Evolutionary conservation across 2,113 vertebrate species (phyloP).

Genomic region (Lucifuga dentata): DNA sequence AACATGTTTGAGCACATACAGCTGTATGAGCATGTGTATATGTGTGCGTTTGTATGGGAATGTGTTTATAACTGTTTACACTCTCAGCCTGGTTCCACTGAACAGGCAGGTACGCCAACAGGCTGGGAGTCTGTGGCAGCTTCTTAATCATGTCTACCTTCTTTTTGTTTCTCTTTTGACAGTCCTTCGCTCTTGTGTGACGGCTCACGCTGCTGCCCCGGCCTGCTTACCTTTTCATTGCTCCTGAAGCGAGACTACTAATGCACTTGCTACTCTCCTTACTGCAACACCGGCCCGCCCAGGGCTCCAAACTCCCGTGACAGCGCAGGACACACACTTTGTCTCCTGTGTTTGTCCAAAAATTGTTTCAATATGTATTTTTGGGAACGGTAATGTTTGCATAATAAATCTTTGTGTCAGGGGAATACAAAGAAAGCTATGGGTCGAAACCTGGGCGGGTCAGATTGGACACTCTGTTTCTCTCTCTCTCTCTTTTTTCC

Average conservation of each 20-base stretch:
- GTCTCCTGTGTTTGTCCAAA: constrained; percentile 82
- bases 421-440: constrained; percentile 73
- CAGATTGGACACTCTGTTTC: constrained; percentile 39
- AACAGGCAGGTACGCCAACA: constrained; percentile 57
- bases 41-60: constrained; percentile 9
- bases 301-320: constrained; percentile 71
- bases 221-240: constrained; percentile 74
- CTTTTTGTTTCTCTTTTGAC: constrained; percentile 75
- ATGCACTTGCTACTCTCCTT: constrained; percentile 58
- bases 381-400: constrained; percentile 82
- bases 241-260: constrained; percentile 79
- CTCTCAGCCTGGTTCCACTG: constrained; percentile 47
- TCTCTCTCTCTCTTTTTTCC: constrained; percentile 21
- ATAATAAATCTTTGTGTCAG: constrained; percentile 83
- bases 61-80: constrained; percentile 68
- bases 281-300: constrained; percentile 43
- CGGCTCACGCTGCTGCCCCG: constrained; percentile 51
- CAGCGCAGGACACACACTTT: constrained; percentile 72
- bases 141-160: constrained; percentile 72
- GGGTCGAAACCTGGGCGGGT: constrained; percentile 76
- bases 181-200: constrained; percentile 66
- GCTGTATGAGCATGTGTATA: constrained; percentile 10
- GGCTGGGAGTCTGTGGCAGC: constrained; percentile 62
- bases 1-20: constrained; percentile 37
- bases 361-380: constrained; percentile 86